Evolutionary conservation across 1,140 invertebrate species (phyloP).

Genomic region (Temnothorax longispinosus): DNA sequence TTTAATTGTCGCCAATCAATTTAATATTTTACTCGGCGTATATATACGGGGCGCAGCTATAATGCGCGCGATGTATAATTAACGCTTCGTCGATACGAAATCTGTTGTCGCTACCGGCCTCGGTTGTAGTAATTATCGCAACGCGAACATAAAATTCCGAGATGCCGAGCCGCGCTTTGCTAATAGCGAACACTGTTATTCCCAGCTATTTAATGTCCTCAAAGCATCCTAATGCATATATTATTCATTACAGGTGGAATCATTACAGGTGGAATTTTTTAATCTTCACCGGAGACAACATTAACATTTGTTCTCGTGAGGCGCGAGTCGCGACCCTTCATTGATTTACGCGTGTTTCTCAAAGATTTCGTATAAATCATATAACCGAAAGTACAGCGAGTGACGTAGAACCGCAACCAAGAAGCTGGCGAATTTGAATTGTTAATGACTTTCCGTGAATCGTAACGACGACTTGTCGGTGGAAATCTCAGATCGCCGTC

Average conservation of each 20-base stretch:
- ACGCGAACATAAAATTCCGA: background rate
- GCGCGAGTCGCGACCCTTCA: background rate
- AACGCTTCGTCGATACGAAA: background rate
- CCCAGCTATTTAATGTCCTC: background rate
- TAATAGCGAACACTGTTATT: background rate
- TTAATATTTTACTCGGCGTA: constrained; percentile 31
- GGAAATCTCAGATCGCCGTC: background rate
- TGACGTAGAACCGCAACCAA: background rate
- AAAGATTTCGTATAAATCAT: background rate
- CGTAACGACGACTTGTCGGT: background rate
- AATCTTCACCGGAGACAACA: background rate
- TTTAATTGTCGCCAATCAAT: constrained; percentile 42
- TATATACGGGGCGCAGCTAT: background rate
- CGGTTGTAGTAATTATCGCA: background rate
- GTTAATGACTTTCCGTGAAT: background rate
- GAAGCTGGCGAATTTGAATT: background rate
- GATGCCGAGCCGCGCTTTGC: background rate
- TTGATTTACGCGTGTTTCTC: background rate
- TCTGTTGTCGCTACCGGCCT: background rate
- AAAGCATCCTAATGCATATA: background rate
- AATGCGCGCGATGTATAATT: background rate
- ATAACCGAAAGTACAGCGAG: background rate
- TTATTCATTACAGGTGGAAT: background rate
- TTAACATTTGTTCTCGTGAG: background rate
- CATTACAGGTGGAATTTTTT: background rate